A percentile compares a stretch with the other conserved stretches of the same genome.
phyloP scores from a whole-genome alignment of 2,113 vertebrate genomes.

The Phasianus colchicus region DNA sequence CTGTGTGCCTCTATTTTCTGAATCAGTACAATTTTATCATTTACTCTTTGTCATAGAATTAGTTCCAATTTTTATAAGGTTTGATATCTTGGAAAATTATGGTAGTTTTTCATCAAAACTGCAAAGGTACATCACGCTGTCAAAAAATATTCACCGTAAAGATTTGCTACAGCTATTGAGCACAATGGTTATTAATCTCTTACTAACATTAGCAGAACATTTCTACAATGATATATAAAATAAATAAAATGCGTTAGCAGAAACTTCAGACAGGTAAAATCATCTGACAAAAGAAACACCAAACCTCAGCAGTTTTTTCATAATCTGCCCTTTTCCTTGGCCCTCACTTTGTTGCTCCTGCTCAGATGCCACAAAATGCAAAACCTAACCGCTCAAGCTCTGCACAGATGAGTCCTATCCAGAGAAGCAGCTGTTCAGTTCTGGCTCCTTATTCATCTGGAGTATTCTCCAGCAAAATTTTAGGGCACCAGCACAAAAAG shows the following conservation, averaged over 20 bases:
- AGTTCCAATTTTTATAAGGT: neutral
- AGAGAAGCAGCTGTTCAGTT: conserved; percentile 8
- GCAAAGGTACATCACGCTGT: neutral
- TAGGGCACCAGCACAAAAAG: neutral
- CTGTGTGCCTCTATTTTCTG: neutral
- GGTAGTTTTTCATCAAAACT: neutral
- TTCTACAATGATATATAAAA: neutral
- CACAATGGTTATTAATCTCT: neutral
- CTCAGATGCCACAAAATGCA: neutral
- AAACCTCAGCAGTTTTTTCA: neutral
- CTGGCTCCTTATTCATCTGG: neutral
- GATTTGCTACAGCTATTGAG: neutral
- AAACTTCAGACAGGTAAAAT: neutral
- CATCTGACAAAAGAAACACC: neutral
- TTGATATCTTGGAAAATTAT: neutral
- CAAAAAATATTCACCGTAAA: neutral
- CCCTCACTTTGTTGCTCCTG: neutral
- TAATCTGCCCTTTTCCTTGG: neutral
- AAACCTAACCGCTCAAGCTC: neutral
- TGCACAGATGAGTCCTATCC: neutral
- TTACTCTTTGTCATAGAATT: neutral
- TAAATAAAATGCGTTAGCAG: neutral
- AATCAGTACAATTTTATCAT: neutral
- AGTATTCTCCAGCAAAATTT: neutral
- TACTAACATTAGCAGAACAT: neutral